Base-by-base conservation (phyloP, 2,888 invertebrate genomes). In the Leptura quadrifasciata region DNA sequence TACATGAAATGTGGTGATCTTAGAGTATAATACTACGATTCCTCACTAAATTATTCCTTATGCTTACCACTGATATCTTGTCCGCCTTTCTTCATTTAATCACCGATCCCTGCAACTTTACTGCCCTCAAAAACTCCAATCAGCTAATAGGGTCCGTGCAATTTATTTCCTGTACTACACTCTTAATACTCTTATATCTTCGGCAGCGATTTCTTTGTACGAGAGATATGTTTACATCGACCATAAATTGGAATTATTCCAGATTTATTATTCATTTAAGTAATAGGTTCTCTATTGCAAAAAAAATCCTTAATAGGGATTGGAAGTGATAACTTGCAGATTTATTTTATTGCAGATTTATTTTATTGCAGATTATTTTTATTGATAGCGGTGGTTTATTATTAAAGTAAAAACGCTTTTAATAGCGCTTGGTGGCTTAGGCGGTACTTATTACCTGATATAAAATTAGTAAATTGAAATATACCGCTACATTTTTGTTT, bases 1-100 rank as follows among this genome's bases (percentile, higher is more conserved):
- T 85, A 85, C 85, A 85, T 86, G 82, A 83, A 76, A 79, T 82
- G 83, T 79, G 83, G 84, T 80, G 80, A 77, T 79, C 57, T 61
- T 61, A 39, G 52, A 52, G 52, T 18, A 71, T 61, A 52, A 57
- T 68, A 20, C 57, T 68, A 24, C 57, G 8, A 68, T 31, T 58
- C 69, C 58, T 21, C 35, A 20, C 58, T 70, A 70, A 70, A 61
- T 71, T 61, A 71, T 60, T 71, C 60, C 60, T 17, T 61, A 20
- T 61, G 61, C 39, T 27, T 47, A 61, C 61, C 61, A 47, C 47
- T 52, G 71, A 71, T 71, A 52, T 71, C 71, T 71, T 61, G 60
- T 20, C 58, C 35, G 47, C 60, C 47, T 71, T 60, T 61, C 71
- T 71, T 61, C 60, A 47, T 60, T 61, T 71, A 61, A 71, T 60